phyloP scores from a whole-genome alignment of 2,888 invertebrate species.

The Antitype chi region DNA sequence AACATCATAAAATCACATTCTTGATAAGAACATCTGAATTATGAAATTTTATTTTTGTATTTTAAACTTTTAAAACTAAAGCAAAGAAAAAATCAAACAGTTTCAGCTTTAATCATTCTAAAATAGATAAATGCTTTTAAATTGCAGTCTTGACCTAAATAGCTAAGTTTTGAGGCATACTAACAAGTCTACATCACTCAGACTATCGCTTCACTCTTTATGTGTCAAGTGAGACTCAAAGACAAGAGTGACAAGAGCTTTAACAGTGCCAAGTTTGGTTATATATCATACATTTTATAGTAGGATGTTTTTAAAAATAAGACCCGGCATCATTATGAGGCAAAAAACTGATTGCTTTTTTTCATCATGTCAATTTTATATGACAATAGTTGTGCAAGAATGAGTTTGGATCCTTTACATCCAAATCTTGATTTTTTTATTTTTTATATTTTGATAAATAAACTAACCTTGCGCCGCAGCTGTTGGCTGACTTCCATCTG shows the following conservation, averaged over 20 bases:
- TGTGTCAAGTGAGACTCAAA: conserved; percentile 45
- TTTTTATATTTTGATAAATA: neutral
- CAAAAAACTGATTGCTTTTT: neutral
- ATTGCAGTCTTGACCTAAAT: conserved; percentile 46
- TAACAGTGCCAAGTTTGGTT: neutral
- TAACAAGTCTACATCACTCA: conserved; percentile 10
- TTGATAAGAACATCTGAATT: neutral
- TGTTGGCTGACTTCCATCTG: conserved; percentile 95
- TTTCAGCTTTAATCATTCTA: too few relatives aligned
- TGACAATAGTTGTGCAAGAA: conserved; percentile 8
- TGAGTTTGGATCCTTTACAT: neutral
- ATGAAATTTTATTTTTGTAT: neutral
- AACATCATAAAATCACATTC: neutral
- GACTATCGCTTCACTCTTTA: neutral
- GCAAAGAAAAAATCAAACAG: neutral
- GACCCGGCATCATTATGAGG: neutral
- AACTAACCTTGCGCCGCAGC: conserved; percentile 94
- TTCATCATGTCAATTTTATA: neutral
- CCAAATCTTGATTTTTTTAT: neutral
- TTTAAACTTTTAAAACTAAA: too few relatives aligned
- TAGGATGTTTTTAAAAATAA: neutral
- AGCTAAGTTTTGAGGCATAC: neutral
- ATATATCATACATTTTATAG: neutral
- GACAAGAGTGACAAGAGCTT: neutral
- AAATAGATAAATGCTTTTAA: conserved; percentile 4